Base-by-base conservation (phyloP, 2,113 vertebrate species). In the Glareola pratincola region DNA sequence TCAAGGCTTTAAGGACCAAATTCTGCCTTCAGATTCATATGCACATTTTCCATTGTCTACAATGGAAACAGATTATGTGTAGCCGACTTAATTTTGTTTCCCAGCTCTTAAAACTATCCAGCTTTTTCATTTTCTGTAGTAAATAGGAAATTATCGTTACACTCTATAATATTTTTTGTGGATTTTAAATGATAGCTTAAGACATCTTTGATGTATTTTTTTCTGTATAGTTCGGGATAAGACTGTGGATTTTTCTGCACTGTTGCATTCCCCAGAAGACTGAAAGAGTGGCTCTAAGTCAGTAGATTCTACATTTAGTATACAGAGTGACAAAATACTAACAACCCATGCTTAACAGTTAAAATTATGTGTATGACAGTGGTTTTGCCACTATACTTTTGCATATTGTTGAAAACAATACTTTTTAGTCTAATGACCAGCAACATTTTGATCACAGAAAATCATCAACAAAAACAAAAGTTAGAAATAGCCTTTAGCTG, bases 381-480 rank as follows among this genome's bases (percentile, higher is more conserved):
- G 84, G 48, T 88, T 95, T 97, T 85, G 60, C 91, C 93, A 96
- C 79, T 82, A 83, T 41, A 93, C 50, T 64, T 97, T 94, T 97
- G 94, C 93, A 96, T 97, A 95, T 90, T 88, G 63, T 94, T 97
- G 91, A 85, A 94, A 97, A 88, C 22, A 96, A 90, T 85, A 85
- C 67, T 39, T 50, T 78, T 77, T 69, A 90, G 93, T 80, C 34
- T 94, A 87, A 96, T 92, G 22, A 91, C 30, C 6, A 86, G 79
- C 66, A 89, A 93, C 71, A 84, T 56, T 56, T 86, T 50, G 69
- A 94, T 69, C 30, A 36, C 24, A 83, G 34, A 57, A 83, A 90
- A 96, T 94, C 20, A 86, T 39, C 81, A 77, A 60, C 14, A 85
- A 66, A 91, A 51, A 3, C 45, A 71, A 37, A 91, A 80, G 32